Evolutionary conservation across 2,113 vertebrate species (phyloP).

Genomic region (Tetrao urogallus): DNA sequence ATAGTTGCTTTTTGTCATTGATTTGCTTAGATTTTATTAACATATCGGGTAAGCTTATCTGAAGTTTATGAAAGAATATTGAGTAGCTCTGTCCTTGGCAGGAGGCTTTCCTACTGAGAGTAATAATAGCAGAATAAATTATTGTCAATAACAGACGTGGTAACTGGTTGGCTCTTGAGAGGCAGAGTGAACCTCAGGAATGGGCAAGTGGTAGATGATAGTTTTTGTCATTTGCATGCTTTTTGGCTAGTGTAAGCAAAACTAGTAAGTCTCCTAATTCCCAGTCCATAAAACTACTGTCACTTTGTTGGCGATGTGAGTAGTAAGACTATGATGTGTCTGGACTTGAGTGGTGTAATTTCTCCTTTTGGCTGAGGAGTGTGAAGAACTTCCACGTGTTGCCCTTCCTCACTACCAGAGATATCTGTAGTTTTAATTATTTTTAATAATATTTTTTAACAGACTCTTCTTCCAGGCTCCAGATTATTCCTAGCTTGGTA

Average conservation of each 20-base stretch:
- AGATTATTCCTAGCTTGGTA: neutral
- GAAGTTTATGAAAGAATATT: constrained; percentile 33
- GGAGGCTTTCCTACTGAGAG: constrained; percentile 18
- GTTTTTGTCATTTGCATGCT: neutral
- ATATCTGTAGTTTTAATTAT: neutral
- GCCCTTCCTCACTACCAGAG: neutral
- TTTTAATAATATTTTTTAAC: neutral
- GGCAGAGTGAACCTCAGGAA: neutral
- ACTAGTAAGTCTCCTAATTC: neutral
- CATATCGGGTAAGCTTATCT: constrained; percentile 11
- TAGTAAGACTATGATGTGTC: neutral
- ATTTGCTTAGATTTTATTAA: constrained; percentile 48
- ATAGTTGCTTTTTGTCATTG: constrained; percentile 28
- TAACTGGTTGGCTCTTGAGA: neutral
- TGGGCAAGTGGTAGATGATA: neutral
- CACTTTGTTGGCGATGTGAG: neutral
- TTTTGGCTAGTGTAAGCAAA: neutral
- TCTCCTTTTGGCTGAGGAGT: neutral
- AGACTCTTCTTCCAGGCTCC: neutral
- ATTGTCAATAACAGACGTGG: neutral
- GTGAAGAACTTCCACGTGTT: neutral
- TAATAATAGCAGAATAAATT: constrained; percentile 57
- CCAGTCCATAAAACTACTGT: neutral
- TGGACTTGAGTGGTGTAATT: neutral
- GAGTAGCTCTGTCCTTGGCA: constrained; percentile 27